These are phyloP conservation scores for Anastatus disparis DNA, from an alignment of 1,140 invertebrate genomes.

Conservation along the genomic window DNA sequence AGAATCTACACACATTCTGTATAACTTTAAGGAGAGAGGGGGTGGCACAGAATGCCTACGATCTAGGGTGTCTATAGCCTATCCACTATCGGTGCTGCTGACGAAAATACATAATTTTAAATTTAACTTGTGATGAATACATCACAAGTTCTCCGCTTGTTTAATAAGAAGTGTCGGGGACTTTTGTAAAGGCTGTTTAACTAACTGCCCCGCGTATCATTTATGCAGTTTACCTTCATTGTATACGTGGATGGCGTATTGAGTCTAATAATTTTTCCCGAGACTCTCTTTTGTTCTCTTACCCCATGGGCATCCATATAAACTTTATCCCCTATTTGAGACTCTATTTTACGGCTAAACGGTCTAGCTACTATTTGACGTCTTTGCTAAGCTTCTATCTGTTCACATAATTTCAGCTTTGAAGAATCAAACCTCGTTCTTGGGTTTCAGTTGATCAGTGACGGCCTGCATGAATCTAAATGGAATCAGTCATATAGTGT, in stretches of 20 bases:
- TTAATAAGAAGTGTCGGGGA: background rate
- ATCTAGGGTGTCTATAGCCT: too few species aligned
- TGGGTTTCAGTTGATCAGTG: too few species aligned
- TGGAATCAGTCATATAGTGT: too few species aligned
- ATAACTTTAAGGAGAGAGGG: too few species aligned
- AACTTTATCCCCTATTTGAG: background rate
- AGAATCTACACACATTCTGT: too few species aligned
- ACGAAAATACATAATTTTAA: too few species aligned
- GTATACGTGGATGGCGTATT: background rate
- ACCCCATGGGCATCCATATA: background rate
- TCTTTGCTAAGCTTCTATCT: background rate
- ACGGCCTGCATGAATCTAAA: too few species aligned
- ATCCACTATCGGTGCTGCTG: too few species aligned
- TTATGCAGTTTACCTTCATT: background rate
- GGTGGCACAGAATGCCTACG: too few species aligned
- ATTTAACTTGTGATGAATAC: too few species aligned
- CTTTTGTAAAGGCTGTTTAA: background rate
- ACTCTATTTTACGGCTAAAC: background rate
- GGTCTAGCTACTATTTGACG: background rate
- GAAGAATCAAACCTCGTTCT: conserved; percentile 28
- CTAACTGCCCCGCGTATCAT: background rate
- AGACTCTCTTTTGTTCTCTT: background rate
- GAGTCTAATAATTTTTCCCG: background rate
- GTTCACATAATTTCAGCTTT: background rate
- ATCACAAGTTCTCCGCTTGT: conserved; percentile 1